These are phyloP conservation scores for Cecropterus lyciades DNA, from an alignment of 1,140 invertebrate species.

Conservation along the genomic window DNA sequence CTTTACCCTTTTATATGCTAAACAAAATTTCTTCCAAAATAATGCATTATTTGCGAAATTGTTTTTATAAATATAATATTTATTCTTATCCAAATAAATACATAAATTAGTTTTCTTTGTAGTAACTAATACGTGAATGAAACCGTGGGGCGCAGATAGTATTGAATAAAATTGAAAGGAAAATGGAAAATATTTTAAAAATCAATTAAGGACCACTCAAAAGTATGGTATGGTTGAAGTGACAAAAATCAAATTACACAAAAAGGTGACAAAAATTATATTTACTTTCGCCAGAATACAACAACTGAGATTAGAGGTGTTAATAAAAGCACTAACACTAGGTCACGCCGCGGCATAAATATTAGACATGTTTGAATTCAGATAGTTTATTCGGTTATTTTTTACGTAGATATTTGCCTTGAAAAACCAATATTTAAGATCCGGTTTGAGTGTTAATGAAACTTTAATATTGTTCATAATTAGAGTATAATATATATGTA, in stretches of 20 bases:
- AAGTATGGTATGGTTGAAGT: too few species aligned
- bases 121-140: too few species aligned
- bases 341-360: neutral
- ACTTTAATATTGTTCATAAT: neutral
- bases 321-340: neutral
- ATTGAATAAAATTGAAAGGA: too few species aligned
- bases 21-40: too few species aligned
- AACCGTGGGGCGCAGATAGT: too few species aligned
- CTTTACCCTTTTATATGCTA: too few species aligned
- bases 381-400: neutral
- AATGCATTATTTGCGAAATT: too few species aligned
- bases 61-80: too few species aligned
- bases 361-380: neutral
- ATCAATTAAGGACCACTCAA: too few species aligned
- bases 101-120: too few species aligned
- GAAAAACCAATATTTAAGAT: neutral
- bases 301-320: neutral
- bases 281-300: neutral
- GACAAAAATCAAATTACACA: neutral
- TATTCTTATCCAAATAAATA: too few species aligned
- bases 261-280: neutral
- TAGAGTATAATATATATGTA: neutral
- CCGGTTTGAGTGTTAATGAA: neutral
- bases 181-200: too few species aligned
- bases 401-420: neutral